Base-by-base conservation (phyloP, 2,888 invertebrate genomes). In the Patella caerulea region DNA sequence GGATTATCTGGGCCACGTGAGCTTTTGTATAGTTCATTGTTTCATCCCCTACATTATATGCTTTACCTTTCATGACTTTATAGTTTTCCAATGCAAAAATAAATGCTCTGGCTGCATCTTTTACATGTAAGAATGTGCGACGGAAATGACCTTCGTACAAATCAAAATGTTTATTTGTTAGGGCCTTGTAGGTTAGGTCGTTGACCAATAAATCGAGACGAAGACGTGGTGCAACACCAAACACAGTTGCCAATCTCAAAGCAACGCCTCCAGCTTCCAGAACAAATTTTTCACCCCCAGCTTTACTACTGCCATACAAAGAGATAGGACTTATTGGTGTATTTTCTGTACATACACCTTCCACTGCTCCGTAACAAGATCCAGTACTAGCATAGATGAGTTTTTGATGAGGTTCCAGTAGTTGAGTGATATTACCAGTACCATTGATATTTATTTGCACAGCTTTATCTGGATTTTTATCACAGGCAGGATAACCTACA, bases 401-500 rank as follows among this genome's bases (percentile, higher is more conserved):
- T 17, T 86, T 87, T 80, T 91, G 91, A 54, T 87, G 81, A 1
- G 87, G 86, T 15, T 81, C 82, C 77, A 90, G 82, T 14, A 87
- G 83, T 7, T 85, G 80, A 4, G 87, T 84, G 11, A 92, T 75
- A 70, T 84, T 88, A 55, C 81, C 76, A 12, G 91, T 91, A 11
- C 91, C 91, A 5, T 82, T 81, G 45, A 89, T 88, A 77, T 92
- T 92, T 14, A 89, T 86, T 11, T 83, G 81, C 54, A 81, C 82
- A 0, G 91, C 91, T 56, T 86, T 75, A 14, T 86, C 86, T 0
- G 88, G 90, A 73, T 91, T 87, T 74, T 87, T 86, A 78, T 91
- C 91, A 79, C 91, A 91, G 4, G 91, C 91, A 5, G 91, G 91
- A 79, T 91, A 92, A 12, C 92, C 91, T 7, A 92, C 91, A 70